phyloP scores from a whole-genome alignment of 1,140 invertebrate genomes.

The Atta cephalotes region DNA sequence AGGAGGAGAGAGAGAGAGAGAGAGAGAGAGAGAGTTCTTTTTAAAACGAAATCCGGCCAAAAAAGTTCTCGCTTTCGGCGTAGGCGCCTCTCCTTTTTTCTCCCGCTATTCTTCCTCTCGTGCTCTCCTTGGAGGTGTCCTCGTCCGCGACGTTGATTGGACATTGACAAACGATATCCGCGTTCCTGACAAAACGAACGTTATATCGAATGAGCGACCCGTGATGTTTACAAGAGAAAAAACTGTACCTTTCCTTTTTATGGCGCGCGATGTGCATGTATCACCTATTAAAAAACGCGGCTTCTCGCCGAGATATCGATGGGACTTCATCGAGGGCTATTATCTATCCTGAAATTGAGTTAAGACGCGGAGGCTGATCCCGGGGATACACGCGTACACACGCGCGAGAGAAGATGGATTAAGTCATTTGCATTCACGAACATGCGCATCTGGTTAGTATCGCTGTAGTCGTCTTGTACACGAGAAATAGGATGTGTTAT shows the following conservation, averaged over 20 bases:
- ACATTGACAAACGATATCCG: conserved; percentile 82
- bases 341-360: conserved; percentile 52
- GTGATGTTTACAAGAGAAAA: conserved; percentile 32
- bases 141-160: conserved; percentile 79
- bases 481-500: conserved; percentile 22
- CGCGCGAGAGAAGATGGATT: conserved; percentile 47
- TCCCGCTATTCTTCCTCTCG: conserved; percentile 28
- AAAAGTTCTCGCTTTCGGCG: not conserved
- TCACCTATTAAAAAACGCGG: not conserved
- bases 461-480: conserved; percentile 38
- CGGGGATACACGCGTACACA: not conserved
- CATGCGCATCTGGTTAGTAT: conserved; percentile 39
- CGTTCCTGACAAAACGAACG: conserved; percentile 78
- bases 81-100: not conserved
- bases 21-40: conserved; percentile 7
- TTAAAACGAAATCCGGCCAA: conserved; percentile 1
- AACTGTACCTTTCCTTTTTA: not conserved
- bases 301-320: conserved; percentile 41
- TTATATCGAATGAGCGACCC: conserved; percentile 76
- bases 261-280: not conserved
- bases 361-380: conserved; percentile 28
- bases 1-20: not conserved
- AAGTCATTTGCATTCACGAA: conserved; percentile 57
- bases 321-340: conserved; percentile 38
- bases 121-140: conserved; percentile 29